These are phyloP conservation scores for Sylvicola cinctus DNA, from an alignment of 2,888 invertebrate species.

Conservation along the genomic window DNA sequence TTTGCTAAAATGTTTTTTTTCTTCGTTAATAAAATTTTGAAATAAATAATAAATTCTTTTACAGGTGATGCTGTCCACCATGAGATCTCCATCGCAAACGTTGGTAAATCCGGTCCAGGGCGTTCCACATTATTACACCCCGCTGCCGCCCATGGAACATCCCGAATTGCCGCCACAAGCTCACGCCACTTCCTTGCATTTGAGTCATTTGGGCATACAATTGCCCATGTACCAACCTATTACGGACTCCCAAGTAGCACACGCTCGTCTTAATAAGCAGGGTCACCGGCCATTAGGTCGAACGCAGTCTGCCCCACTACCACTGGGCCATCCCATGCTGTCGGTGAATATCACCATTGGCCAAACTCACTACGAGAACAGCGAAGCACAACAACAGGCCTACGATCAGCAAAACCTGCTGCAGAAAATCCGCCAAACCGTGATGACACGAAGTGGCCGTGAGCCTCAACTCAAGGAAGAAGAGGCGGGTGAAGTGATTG, in stretches of 20 bases:
- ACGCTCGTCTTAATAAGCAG: constrained; percentile 46
- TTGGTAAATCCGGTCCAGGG: constrained; percentile 13
- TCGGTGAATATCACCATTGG: constrained; percentile 23
- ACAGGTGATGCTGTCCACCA: constrained; percentile 2
- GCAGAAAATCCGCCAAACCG: constrained; percentile 76
- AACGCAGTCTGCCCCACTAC: constrained; percentile 85
- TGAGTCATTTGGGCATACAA: constrained; percentile 9
- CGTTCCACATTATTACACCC: constrained; percentile 19
- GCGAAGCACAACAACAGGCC: constrained; percentile 30
- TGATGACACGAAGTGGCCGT: constrained; percentile 55
- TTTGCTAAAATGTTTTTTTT: too few relatives aligned
- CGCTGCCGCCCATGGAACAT: constrained; percentile 17
- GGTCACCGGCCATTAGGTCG: constrained; percentile 68
- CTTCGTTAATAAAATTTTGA: too few relatives aligned
- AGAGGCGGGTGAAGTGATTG: constrained; percentile 40
- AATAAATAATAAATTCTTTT: not conserved
- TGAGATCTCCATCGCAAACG: constrained; percentile 8
- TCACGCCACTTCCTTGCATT: constrained; percentile 7
- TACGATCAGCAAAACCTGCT: constrained; percentile 38
- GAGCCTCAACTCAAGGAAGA: constrained; percentile 34
- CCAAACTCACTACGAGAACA: constrained; percentile 25
- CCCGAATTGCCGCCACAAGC: constrained; percentile 7
- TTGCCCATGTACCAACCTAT: constrained; percentile 27
- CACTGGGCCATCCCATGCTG: constrained; percentile 74
- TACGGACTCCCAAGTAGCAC: constrained; percentile 42